Evolutionary conservation across 2,113 vertebrate genomes (phyloP), one percentile per base, ranked within the genome.

Genomic region (Loxodonta africana): DNA sequence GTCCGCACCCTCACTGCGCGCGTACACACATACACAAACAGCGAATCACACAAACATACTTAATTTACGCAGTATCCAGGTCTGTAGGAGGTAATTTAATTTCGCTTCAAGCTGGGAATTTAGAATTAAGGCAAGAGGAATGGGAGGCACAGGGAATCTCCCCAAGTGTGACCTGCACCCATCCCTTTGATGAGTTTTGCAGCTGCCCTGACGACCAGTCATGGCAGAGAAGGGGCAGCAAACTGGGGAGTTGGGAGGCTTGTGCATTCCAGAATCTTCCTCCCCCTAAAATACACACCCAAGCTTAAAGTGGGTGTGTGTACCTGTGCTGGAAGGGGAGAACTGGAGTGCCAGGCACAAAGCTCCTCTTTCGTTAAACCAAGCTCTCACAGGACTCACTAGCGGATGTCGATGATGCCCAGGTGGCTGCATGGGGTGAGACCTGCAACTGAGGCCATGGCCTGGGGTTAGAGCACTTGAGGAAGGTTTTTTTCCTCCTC

Each of bases 31-130:
- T 12, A 76, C 46, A 78, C 46, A 78, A 73, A 92, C 1, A 63
- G 76, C 76, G 65, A 88, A 97, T 96, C 88, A 88, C 63, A 94
- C 92, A 94, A 73, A 95, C 94, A 97, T 87, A 65, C 94, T 97
- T 97, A 92, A 97, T 98, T 97, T 95, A 96, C 87, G 57, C 87
- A 86, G 82, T 90, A 94, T 92, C 82, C 92, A 95, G 88, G 85
- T 95, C 95, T 82, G 83, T 87, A 76, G 83, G 96, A 96, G 80
- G 95, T 94, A 95, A 97, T 97, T 96, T 94, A 96, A 97, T 97
- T 97, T 96, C 73, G 18, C 86, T 93, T 96, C 92, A 92, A 94
- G 94, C 94, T 89, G 88, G 48, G 90, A 92, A 95, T 46, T 98
- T 95, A 92, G 90, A 97, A 97, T 95, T 88, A 96, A 96, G 73